Evolutionary conservation across 2,888 invertebrate species (phyloP).

Genomic region (Cataglyphis altisquamis): DNA sequence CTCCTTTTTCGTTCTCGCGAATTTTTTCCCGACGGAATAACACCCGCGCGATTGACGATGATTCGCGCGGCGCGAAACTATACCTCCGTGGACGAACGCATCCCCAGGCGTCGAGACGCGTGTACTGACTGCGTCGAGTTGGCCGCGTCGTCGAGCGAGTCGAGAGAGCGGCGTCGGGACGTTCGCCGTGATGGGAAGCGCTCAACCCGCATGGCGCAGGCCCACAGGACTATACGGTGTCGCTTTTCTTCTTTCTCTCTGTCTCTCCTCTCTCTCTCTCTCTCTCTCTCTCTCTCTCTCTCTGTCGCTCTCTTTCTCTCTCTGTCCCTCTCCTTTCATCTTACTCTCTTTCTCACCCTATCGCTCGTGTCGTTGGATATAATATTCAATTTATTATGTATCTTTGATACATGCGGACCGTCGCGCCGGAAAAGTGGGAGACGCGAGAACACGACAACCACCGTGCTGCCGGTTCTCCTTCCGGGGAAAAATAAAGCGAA

Average conservation of each 20-base stretch:
- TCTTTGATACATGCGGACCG: constrained; percentile 69
- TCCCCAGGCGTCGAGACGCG: constrained; percentile 85
- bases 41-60: constrained; percentile 25
- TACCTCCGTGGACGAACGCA: constrained; percentile 74
- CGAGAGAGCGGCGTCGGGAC: constrained; percentile 74
- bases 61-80: constrained; percentile 50
- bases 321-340: not conserved
- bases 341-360: constrained; percentile 28
- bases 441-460: constrained; percentile 33
- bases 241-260: constrained; percentile 56
- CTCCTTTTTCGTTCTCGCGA: not conserved
- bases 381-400: constrained; percentile 79
- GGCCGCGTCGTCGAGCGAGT: constrained; percentile 73
- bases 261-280: constrained; percentile 14
- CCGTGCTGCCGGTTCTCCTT: constrained; percentile 32
- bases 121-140: constrained; percentile 82
- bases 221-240: constrained; percentile 71
- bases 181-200: constrained; percentile 75
- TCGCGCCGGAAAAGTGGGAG: constrained; percentile 53
- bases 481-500: constrained; percentile 51
- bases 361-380: constrained; percentile 64
- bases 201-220: constrained; percentile 76
- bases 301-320: not conserved
- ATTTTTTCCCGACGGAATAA: not conserved
- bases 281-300: constrained; percentile 5